Evolutionary conservation across 2,888 invertebrate species (phyloP), one percentile per base, ranked within the genome.

Genomic region (Polydrusus cervinus): DNA sequence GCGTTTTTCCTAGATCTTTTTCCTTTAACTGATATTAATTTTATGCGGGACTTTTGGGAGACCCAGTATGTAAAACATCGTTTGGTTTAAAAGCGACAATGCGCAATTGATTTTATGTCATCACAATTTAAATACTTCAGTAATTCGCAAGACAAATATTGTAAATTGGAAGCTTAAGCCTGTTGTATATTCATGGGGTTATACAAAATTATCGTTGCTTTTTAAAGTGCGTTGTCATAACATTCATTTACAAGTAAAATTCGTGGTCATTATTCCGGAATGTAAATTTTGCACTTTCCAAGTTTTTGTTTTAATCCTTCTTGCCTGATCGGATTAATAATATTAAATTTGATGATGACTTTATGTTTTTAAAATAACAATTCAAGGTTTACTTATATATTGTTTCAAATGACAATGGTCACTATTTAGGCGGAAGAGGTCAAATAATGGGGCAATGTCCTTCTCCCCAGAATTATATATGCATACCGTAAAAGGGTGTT

Each of bases 151-250:
- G 67, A 68, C 67, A 68, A 55, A 68, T 68, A 68, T 57, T 53
- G 66, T 34, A 66, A 66, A 66, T 51, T 68, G 67, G 45, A 57
- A 55, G 67, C 57, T 55, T 57, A 68, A 43, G 16, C 3, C 67
- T 68, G 38, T 68, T 68, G 67, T 68, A 68, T 68, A 68, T 68
- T 68, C 67, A 67, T 67, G 57, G 66, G 14, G 67, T 45, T 55
- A 57, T 57, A 57, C 45, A 55, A 68, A 68, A 68, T 68, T 68
- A 43, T 68, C 67, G 57, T 57, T 45, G 55, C 57, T 68, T 55
- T 30, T 68, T 68, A 68, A 68, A 68, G 43, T 45, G 67, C 20
- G 67, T 57, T 68, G 55, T 68, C 67, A 66, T 60, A 60, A 60
- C 57, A 60, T 60, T 60, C 38, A 60, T 60, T 60, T 60, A 60